A percentile compares a stretch with the other conserved stretches of the same genome.
Evolutionary conservation across 2,797 vertebrate genomes (phyloP).

Genomic region (Pipistrellus pygmaeus): DNA sequence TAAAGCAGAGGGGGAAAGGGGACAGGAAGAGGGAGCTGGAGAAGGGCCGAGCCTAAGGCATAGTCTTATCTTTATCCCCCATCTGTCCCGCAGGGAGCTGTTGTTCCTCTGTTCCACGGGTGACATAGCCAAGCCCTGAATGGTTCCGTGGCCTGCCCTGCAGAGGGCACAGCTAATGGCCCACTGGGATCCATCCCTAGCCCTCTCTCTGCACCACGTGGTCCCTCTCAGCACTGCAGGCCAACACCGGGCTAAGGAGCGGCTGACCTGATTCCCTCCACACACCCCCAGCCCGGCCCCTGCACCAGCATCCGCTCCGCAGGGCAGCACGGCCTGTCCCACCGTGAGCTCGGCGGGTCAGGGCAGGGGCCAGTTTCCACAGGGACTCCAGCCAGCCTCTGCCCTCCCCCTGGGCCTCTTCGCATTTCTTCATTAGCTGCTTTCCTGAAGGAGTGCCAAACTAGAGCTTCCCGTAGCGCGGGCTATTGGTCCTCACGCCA

Average conservation of each 20-base stretch:
- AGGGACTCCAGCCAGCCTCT: rapidly evolving
- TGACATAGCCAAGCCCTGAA: neutral
- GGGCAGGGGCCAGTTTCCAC: neutral
- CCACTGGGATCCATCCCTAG: neutral
- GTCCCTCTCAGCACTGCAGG: neutral
- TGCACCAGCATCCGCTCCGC: neutral
- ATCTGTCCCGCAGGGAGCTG: neutral
- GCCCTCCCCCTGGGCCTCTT: neutral
- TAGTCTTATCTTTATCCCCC: neutral
- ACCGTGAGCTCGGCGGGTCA: rapidly evolving
- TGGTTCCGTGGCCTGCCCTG: neutral
- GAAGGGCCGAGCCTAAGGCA: neutral
- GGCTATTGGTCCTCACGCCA: neutral
- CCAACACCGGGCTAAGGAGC: neutral
- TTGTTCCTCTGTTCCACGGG: neutral
- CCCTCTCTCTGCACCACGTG: neutral
- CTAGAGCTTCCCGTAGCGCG: neutral
- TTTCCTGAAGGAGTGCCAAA: neutral
- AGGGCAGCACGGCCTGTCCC: rapidly evolving
- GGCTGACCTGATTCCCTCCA: neutral
- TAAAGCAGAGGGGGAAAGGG: neutral
- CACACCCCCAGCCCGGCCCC: neutral
- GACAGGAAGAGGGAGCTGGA: too few species aligned
- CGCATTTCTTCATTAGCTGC: neutral
- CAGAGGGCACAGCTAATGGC: neutral